Evolutionary conservation across 2,797 vertebrate genomes (phyloP), one percentile per base, ranked within the genome.

Genomic region (Clamator glandarius): DNA sequence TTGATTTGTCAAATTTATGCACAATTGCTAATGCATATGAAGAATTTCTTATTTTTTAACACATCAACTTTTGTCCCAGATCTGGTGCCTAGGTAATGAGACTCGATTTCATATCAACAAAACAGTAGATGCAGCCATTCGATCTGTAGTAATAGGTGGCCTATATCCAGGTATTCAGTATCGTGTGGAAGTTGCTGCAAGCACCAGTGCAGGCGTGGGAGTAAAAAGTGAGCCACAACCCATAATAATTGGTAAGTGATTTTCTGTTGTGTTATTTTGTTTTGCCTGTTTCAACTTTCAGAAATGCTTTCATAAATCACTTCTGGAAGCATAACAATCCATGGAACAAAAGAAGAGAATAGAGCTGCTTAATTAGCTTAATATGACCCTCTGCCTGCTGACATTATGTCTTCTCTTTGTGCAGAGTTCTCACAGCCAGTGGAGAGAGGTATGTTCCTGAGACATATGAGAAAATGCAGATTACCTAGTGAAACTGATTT

Each of bases 51-150:
- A 29, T 25, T 13, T 94, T 96, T 95, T 88, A 84, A 46, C 92
- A 28, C 31, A 80, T 77, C n/a, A n/a, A 95, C 94, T 94, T 89
- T 92, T 96, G 78, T 96, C 96, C 75, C 95, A 99, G 99, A 99
- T 99, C 95, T 99, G 99, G 99, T 99, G 99, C 97, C 98, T 99
- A 13, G 99, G 99, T 82, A 99, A 99, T 83, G 99, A 99, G 97
- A 99, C 98, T 5, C 98, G 99, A 64, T 99, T 99, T 98, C 99
- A 99, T 93, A 98, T 99, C 90, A 99, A 99, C 97, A 99, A 99
- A 98, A 99, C 99, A 1, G 99, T 99, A 95, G 99, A 99, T 85
- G 99, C 99, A 48, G 98, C 99, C 89, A 99, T 99, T 95, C 99
- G 99, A 35, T 99, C 99, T 11, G 99, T 99, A 92, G 98, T 99